Evolutionary conservation across 1,140 invertebrate genomes (phyloP).

Genomic region (Drosophila mauritiana): DNA sequence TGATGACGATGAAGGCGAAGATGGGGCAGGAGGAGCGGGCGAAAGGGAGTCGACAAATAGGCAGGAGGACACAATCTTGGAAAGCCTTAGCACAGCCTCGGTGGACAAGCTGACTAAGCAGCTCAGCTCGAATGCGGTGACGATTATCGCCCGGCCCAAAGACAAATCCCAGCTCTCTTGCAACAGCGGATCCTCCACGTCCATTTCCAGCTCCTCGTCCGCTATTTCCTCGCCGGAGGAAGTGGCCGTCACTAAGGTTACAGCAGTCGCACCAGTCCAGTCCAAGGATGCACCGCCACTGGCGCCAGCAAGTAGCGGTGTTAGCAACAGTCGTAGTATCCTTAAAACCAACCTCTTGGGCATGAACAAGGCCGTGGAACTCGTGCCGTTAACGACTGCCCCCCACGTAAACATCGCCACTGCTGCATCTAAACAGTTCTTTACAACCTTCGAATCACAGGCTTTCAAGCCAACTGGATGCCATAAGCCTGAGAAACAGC

Average conservation of each 20-base stretch:
- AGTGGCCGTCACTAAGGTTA: conserved; percentile 4
- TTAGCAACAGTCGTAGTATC: conserved; percentile 73
- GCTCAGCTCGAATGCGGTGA: conserved; percentile 78
- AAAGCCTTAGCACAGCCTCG: conserved; percentile 53
- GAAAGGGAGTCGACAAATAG: not conserved
- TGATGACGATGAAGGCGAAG: conserved; percentile 53
- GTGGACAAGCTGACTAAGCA: conserved; percentile 81
- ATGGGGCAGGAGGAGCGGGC: not conserved
- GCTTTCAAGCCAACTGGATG: conserved; percentile 14
- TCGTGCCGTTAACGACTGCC: conserved; percentile 52
- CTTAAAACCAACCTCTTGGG: conserved; percentile 72
- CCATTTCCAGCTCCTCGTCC: conserved; percentile 7
- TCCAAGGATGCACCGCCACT: conserved; percentile 57
- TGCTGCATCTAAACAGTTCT: conserved; percentile 8
- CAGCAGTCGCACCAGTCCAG: conserved; percentile 13
- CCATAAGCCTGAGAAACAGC: conserved; percentile 41
- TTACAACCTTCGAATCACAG: conserved; percentile 1
- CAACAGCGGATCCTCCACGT: not conserved
- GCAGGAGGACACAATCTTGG: conserved; percentile 13
- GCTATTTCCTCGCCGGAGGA: conserved; percentile 2
- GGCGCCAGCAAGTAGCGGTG: conserved; percentile 38
- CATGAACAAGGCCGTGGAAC: conserved; percentile 77
- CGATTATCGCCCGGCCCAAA: conserved; percentile 78
- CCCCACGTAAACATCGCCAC: not conserved
- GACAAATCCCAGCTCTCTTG: conserved; percentile 37